phyloP scores from a whole-genome alignment of 2,797 vertebrate genomes.

The Bradypodion pumilum region DNA sequence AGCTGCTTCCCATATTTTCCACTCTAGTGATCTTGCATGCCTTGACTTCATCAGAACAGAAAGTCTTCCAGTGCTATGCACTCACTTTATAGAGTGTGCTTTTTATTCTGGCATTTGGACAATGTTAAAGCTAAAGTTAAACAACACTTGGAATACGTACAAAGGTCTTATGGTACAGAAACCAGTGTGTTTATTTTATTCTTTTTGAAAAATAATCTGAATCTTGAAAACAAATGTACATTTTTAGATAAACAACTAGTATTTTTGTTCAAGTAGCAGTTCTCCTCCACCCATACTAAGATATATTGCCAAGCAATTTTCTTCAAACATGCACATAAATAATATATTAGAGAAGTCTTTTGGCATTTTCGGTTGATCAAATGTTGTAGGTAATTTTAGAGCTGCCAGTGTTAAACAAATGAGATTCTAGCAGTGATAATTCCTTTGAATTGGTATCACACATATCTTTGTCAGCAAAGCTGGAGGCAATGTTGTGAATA shows the following conservation, averaged over 20 bases:
- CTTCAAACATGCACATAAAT: constrained; percentile 20
- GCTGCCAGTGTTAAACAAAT: constrained; percentile 37
- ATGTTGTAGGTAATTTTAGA: constrained; percentile 31
- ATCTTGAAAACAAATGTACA: not conserved
- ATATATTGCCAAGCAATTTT: constrained; percentile 23
- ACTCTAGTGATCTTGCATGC: not conserved
- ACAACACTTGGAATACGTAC: not conserved
- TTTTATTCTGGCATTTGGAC: not conserved
- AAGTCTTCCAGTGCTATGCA: not conserved
- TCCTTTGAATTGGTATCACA: constrained; percentile 46
- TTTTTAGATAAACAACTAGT: not conserved
- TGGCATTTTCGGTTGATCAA: constrained; percentile 29
- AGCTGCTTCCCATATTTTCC: too few species aligned
- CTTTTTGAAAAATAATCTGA: not conserved
- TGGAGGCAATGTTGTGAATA: constrained; percentile 31
- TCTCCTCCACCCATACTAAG: not conserved
- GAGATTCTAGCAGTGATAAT: constrained; percentile 34
- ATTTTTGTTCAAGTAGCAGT: too few species aligned
- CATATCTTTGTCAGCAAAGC: constrained; percentile 34
- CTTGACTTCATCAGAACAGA: not conserved
- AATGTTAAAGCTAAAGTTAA: not conserved
- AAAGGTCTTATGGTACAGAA: not conserved
- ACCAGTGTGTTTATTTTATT: not conserved
- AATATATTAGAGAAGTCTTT: constrained; percentile 12
- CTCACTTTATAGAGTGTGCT: not conserved